phyloP scores from a whole-genome alignment of 2,113 vertebrate species.

The Sardina pilchardus region DNA sequence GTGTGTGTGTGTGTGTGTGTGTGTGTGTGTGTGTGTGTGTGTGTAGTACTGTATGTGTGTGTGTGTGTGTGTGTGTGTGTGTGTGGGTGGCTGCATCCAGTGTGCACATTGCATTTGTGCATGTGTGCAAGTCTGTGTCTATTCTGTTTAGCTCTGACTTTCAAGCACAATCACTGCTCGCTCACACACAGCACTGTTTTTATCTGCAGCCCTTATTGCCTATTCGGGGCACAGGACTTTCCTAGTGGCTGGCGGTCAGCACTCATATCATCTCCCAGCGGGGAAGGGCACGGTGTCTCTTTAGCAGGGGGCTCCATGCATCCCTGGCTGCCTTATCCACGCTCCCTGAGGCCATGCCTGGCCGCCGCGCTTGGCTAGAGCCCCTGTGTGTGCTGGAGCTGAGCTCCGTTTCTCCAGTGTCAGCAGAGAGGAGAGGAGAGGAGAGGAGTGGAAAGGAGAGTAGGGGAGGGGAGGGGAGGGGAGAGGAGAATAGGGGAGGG shows the following conservation, averaged over 20 bases:
- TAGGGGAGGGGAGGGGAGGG: not conserved
- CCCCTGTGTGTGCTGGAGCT: not conserved
- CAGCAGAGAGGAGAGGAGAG: not conserved
- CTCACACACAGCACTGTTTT: not conserved
- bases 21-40: conserved; percentile 10
- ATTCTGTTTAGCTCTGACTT: not conserved
- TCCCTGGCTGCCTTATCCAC: not conserved
- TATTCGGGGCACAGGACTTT: not conserved
- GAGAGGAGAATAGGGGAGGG: not conserved
- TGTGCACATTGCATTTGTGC: not conserved
- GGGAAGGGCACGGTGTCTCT: not conserved
- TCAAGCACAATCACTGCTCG: not conserved
- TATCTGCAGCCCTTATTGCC: not conserved
- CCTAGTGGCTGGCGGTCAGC: not conserved
- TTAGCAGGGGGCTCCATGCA: not conserved
- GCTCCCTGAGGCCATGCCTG: not conserved
- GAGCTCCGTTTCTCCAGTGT: not conserved
- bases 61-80: not conserved
- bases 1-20: conserved; percentile 20
- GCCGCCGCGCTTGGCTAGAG: not conserved
- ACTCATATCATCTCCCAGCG: not conserved
- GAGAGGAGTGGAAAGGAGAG: not conserved
- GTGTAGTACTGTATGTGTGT: too few species aligned
- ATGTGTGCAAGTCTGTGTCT: not conserved
- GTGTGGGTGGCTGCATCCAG: not conserved